phyloP scores from a whole-genome alignment of 1,140 invertebrate species.

The Drosophila nasuta region DNA sequence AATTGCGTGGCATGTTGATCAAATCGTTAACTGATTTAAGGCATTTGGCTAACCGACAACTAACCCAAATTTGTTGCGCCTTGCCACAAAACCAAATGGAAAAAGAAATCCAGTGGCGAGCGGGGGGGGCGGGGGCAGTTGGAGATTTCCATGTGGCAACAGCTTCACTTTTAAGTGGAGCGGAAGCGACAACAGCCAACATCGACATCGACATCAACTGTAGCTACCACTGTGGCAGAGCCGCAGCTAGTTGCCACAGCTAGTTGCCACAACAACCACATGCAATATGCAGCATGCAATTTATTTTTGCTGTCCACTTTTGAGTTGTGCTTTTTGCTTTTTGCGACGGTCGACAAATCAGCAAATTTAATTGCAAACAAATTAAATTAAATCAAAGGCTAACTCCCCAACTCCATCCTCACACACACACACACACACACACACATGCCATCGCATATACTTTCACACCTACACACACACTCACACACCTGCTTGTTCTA shows the following conservation, averaged over 20 bases:
- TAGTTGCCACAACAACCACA: conserved; percentile 9
- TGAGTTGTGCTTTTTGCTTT: not conserved
- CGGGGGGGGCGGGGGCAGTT: too few species aligned
- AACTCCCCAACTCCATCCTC: too few species aligned
- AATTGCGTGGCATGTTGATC: not conserved
- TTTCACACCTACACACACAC: not conserved
- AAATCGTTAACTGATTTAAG: conserved; percentile 62
- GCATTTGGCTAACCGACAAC: conserved; percentile 38
- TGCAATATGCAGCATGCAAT: not conserved
- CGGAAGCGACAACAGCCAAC: conserved; percentile 48
- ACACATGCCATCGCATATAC: not conserved
- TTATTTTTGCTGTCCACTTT: not conserved
- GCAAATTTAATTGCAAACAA: conserved; percentile 50
- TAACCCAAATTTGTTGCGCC: conserved; percentile 50
- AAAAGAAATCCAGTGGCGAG: too few species aligned
- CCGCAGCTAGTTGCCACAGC: too few species aligned
- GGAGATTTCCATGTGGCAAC: conserved; percentile 14
- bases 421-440: not conserved
- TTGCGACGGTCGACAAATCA: not conserved
- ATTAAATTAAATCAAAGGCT: conserved; percentile 27
- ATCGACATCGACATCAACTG: not conserved
- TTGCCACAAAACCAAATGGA: conserved; percentile 1
- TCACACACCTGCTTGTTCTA: conserved; percentile 6
- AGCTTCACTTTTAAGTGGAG: conserved; percentile 60
- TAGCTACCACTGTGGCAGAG: not conserved